These are phyloP conservation scores for Diaprepes abbreviatus DNA, from an alignment of 2,888 invertebrate genomes.

Conservation along the genomic window DNA sequence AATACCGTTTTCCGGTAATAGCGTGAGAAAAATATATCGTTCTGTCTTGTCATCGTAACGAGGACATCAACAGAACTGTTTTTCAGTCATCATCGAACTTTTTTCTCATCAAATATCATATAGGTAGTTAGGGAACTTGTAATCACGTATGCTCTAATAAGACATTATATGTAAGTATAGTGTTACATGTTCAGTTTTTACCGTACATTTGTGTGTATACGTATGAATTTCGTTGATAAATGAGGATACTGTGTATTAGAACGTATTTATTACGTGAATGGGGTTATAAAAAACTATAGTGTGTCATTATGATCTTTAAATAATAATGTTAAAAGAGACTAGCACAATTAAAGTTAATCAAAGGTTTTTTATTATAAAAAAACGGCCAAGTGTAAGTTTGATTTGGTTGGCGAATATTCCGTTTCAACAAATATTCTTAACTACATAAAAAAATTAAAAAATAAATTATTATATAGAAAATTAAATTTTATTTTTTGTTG, in stretches of 20 bases:
- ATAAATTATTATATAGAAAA: no score
- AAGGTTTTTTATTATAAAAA: no score
- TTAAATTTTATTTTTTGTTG: no score
- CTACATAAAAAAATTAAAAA: no score
- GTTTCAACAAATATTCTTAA: no score
- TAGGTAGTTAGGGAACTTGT: constrained; percentile 21
- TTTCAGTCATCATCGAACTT: constrained; percentile 36
- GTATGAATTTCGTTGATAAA: not conserved
- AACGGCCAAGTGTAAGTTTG: no score
- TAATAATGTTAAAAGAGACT: no score
- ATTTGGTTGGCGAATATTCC: no score
- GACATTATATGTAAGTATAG: not conserved
- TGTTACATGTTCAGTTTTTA: constrained; percentile 10
- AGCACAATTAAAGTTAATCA: no score
- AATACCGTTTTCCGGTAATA: constrained; percentile 22
- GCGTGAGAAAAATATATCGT: constrained; percentile 41
- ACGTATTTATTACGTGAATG: constrained; percentile 5
- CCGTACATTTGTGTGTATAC: not conserved
- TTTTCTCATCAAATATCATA: constrained; percentile 41
- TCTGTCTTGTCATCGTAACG: constrained; percentile 28
- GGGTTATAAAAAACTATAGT: no score
- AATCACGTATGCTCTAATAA: constrained; percentile 38
- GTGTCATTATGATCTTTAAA: no score
- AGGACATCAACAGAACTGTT: constrained; percentile 37
- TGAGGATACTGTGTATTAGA: not conserved